Percentiles rank a stretch among this genome's conserved stretches.
Evolutionary conservation across 2,888 invertebrate species (phyloP).

Genomic region (Nineta flava): DNA sequence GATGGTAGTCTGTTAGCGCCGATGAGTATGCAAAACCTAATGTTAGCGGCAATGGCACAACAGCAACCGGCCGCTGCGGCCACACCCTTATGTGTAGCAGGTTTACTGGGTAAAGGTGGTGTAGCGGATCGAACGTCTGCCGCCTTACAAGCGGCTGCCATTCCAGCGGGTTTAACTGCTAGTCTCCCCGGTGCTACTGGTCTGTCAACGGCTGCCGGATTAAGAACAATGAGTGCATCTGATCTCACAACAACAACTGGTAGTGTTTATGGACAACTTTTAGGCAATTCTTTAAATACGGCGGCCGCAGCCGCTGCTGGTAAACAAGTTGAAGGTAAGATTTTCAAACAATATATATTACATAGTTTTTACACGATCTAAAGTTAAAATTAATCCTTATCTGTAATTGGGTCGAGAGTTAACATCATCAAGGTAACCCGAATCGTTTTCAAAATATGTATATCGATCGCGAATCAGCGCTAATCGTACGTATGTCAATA

Average conservation of each 20-base stretch:
- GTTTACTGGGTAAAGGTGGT: slow-evolving; percentile 32
- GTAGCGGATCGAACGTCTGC: slow-evolving; percentile 19
- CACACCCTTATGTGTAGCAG: slow-evolving; percentile 29
- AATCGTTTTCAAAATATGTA: no score
- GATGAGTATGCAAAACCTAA: slow-evolving; percentile 82
- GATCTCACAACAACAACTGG: slow-evolving; percentile 43
- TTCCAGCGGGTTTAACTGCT: slow-evolving; percentile 14
- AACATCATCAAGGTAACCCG: no score
- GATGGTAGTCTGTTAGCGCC: slow-evolving; percentile 41
- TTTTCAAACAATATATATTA: no score
- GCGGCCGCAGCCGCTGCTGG: slow-evolving; percentile 62
- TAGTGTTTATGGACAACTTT: slow-evolving; percentile 39
- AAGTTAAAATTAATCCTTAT: background rate
- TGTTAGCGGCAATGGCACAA: slow-evolving; percentile 69
- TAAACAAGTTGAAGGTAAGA: slow-evolving; percentile 78
- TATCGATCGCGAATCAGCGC: no score
- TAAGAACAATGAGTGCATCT: slow-evolving; percentile 40
- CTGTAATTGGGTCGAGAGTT: background rate
- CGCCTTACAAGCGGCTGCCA: slow-evolving; percentile 11
- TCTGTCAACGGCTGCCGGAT: slow-evolving; percentile 21
- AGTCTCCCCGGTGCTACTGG: slow-evolving; percentile 7
- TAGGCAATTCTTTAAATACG: slow-evolving; percentile 47
- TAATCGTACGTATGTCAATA: no score
- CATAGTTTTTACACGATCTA: background rate
- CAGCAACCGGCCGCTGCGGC: slow-evolving; percentile 29